Percentiles rank a stretch among this genome's conserved stretches.
These are phyloP conservation scores for Cyphomyrus plagiostoma DNA, from an alignment of 2,113 vertebrate species.

Conservation along the genomic window DNA sequence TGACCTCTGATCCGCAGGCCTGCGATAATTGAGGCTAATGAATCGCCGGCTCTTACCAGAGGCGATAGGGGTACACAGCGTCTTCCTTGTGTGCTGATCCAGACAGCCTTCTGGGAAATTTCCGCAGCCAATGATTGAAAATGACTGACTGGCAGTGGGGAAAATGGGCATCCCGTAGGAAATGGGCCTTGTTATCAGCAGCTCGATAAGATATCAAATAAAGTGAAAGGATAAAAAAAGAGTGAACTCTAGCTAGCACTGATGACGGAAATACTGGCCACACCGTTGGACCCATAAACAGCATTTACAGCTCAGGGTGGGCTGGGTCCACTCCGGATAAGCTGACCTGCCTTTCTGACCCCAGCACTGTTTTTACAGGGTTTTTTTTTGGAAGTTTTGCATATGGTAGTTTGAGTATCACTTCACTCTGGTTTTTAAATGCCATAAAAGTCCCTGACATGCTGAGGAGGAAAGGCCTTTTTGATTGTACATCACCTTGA, in stretches of 20 bases:
- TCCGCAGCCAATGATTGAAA: not conserved
- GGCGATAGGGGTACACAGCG: not conserved
- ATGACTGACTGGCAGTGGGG: not conserved
- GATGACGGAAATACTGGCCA: not conserved
- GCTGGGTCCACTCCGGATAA: not conserved
- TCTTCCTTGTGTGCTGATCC: not conserved
- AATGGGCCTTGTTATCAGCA: not conserved
- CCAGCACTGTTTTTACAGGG: not conserved
- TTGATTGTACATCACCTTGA: not conserved
- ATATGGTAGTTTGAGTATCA: constrained; percentile 13
- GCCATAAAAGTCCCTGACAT: not conserved
- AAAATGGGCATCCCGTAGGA: not conserved
- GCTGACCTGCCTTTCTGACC: not conserved
- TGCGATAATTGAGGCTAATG: not conserved
- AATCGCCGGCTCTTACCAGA: not conserved
- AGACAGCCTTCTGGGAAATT: not conserved
- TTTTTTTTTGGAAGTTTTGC: not conserved
- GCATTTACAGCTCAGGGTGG: not conserved
- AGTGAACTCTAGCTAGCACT: not conserved
- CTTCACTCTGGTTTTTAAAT: constrained; percentile 1
- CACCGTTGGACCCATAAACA: not conserved
- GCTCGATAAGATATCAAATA: not conserved
- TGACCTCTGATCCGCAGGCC: not conserved
- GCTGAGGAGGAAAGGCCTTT: not conserved
- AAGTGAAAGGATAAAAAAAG: not conserved